Evolutionary conservation across 2,113 vertebrate genomes (phyloP).

Genomic region (Numida meleagris): DNA sequence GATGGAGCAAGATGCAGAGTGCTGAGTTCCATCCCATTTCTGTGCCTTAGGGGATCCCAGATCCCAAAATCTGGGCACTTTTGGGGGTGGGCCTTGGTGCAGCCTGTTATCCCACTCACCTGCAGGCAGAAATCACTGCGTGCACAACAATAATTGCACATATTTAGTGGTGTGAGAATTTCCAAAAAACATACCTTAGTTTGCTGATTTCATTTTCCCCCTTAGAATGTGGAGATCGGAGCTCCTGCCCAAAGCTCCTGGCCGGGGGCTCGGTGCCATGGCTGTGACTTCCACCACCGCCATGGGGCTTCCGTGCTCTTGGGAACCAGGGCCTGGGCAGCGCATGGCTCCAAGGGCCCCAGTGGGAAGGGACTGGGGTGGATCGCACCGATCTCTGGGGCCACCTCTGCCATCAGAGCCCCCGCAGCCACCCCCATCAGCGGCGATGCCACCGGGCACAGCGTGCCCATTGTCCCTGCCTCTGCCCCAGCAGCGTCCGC

Average conservation of each 20-base stretch:
- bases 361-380: background rate
- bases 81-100: background rate
- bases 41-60: background rate
- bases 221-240: background rate
- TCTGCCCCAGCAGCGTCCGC: conserved; percentile 36
- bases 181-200: background rate
- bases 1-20: background rate
- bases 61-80: background rate
- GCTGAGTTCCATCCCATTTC: background rate
- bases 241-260: background rate
- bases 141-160: fast-evolving
- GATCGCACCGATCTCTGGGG: fast-evolving
- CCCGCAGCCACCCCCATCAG: background rate
- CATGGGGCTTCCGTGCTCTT: background rate
- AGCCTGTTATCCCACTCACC: background rate
- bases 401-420: background rate
- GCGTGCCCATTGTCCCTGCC: conserved; percentile 58
- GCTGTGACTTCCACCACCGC: background rate
- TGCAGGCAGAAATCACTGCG: background rate
- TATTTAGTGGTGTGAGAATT: background rate
- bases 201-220: background rate
- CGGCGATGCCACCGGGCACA: background rate
- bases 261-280: background rate
- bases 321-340: background rate
- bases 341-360: background rate